These are phyloP conservation scores for Porites lobata DNA, from an alignment of 92 coral and sea anemone genomes.

Conservation along the genomic window DNA sequence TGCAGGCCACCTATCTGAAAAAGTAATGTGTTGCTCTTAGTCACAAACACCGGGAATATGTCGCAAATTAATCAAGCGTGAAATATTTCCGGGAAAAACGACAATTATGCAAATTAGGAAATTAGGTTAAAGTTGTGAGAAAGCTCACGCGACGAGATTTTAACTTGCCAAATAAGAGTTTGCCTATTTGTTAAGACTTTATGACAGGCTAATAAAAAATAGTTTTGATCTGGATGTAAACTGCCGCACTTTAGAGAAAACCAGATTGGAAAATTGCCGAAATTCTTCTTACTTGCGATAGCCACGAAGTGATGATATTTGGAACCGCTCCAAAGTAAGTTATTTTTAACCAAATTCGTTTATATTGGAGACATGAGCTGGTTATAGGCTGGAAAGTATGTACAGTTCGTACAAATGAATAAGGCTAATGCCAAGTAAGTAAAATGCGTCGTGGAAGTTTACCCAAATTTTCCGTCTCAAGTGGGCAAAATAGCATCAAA, in stretches of 20 bases:
- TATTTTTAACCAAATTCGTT: too few relatives aligned
- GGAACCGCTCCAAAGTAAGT: too few relatives aligned
- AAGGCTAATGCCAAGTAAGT: not conserved
- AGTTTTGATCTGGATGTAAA: not conserved
- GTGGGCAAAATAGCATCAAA: constrained; percentile 29
- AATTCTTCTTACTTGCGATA: too few relatives aligned
- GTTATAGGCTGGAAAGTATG: too few relatives aligned
- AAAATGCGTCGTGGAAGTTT: constrained; percentile 28
- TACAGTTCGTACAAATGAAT: too few relatives aligned
- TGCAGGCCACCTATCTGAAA: too few relatives aligned
- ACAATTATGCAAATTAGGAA: constrained; percentile 1
- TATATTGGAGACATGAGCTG: too few relatives aligned
- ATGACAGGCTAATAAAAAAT: not conserved
- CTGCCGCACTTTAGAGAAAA: too few relatives aligned
- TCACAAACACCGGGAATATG: too few relatives aligned
- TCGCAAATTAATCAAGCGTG: not conserved
- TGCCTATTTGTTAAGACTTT: not conserved
- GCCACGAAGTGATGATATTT: too few relatives aligned
- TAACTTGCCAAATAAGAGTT: constrained; percentile 28
- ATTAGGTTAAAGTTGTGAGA: constrained; percentile 3
- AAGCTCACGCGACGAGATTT: constrained; percentile 1
- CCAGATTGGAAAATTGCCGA: too few relatives aligned
- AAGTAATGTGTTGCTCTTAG: too few relatives aligned
- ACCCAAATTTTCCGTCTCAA: constrained; percentile 20
- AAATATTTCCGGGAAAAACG: not conserved